These are phyloP conservation scores for Rhinophrynus dorsalis DNA, from an alignment of 2,797 vertebrate species.

Conservation along the genomic window DNA sequence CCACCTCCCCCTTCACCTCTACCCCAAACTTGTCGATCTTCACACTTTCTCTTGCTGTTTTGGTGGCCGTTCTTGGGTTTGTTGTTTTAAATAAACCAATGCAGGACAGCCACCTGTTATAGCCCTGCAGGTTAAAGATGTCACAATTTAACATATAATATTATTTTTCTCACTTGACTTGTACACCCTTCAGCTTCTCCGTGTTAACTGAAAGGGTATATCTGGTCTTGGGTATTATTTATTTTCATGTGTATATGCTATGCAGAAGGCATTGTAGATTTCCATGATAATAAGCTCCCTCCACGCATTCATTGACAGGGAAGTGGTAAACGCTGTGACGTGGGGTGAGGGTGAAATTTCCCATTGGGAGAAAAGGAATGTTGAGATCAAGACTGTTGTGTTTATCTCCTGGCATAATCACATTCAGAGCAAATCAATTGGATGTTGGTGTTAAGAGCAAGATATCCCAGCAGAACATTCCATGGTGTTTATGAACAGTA, in stretches of 20 bases:
- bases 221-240: constrained; percentile 8
- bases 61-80: constrained; percentile 22
- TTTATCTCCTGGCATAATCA: no score
- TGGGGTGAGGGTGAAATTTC: not conserved
- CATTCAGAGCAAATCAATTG: no score
- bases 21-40: constrained; percentile 49
- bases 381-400: not conserved
- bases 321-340: not conserved
- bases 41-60: not conserved
- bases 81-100: constrained; percentile 46
- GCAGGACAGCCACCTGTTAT: constrained; percentile 28
- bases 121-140: constrained; percentile 19
- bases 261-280: no score
- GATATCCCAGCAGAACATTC: no score
- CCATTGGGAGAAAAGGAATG: not conserved
- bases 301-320: no score
- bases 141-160: constrained; percentile 43
- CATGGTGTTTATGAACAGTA: no score
- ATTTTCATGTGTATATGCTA: not conserved
- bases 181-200: not conserved
- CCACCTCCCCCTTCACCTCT: constrained; percentile 1
- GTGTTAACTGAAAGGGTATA: not conserved
- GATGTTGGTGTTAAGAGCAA: no score
- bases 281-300: no score
- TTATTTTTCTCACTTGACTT: not conserved